phyloP scores from a whole-genome alignment of 2,888 invertebrate genomes.

The Diplolepis rosae region DNA sequence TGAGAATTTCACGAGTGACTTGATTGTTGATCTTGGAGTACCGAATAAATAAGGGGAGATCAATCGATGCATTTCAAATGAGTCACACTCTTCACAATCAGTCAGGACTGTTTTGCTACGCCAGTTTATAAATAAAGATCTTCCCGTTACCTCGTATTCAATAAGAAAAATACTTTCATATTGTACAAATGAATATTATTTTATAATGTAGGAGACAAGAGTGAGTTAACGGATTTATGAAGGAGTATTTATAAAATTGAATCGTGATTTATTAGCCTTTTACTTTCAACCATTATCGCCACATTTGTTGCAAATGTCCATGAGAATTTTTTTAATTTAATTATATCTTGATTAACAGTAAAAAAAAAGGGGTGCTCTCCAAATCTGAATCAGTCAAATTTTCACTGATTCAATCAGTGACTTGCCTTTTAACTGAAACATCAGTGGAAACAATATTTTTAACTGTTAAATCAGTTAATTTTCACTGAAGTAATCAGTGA shows the following conservation, averaged over 20 bases:
- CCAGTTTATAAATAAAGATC: constrained; percentile 31
- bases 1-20: constrained; percentile 66
- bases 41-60: constrained; percentile 28
- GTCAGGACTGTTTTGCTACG: constrained; percentile 13
- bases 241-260: neutral
- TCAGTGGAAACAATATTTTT: too few relatives aligned
- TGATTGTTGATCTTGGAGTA: constrained; percentile 38
- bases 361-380: too few relatives aligned
- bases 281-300: too few relatives aligned
- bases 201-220: neutral
- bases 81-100: constrained; percentile 20
- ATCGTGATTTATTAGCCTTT: too few relatives aligned
- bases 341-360: too few relatives aligned
- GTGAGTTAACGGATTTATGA: constrained; percentile 17
- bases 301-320: too few relatives aligned
- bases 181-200: constrained; percentile 20
- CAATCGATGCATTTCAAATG: constrained; percentile 29
- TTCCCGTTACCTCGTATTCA: constrained; percentile 13
- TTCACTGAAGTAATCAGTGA: too few relatives aligned
- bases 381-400: too few relatives aligned
- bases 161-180: constrained; percentile 30
- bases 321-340: too few relatives aligned
- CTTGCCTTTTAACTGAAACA: too few relatives aligned
- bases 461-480: too few relatives aligned
- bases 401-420: too few relatives aligned